phyloP scores from a whole-genome alignment of 1,140 invertebrate genomes.

The Brachionus koreanus region DNA sequence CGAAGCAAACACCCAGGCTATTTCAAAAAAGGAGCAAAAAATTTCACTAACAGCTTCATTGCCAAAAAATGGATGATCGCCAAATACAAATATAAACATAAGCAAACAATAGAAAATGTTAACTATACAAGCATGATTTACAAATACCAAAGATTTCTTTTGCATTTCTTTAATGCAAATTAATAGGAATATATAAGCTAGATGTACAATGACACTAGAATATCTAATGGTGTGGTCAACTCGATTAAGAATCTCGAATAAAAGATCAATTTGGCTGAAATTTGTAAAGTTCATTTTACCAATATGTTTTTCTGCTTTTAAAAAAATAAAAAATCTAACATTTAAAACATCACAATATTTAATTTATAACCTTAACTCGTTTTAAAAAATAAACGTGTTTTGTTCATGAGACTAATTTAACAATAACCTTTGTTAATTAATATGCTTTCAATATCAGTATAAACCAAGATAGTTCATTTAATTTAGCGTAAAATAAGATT shows the following conservation, averaged over 20 bases:
- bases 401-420: neutral
- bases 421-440: neutral
- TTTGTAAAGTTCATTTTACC: slow-evolving; percentile 2
- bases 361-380: too few relatives aligned
- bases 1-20: slow-evolving; percentile 3
- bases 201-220: neutral
- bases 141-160: neutral
- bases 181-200: neutral
- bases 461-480: neutral
- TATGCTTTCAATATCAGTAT: too few relatives aligned
- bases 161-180: neutral
- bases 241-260: neutral
- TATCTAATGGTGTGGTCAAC: neutral
- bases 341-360: too few relatives aligned
- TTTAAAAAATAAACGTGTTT: too few relatives aligned
- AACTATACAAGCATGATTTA: neutral
- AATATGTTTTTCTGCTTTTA: neutral
- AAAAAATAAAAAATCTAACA: neutral
- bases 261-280: neutral
- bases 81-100: neutral
- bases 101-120: neutral
- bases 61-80: neutral
- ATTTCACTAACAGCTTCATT: neutral
- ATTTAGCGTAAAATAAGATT: neutral
- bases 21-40: slow-evolving; percentile 11